Evolutionary conservation across 2,797 vertebrate species (phyloP), one percentile per base, ranked within the genome.

Genomic region (Lagorchestes hirsutus): DNA sequence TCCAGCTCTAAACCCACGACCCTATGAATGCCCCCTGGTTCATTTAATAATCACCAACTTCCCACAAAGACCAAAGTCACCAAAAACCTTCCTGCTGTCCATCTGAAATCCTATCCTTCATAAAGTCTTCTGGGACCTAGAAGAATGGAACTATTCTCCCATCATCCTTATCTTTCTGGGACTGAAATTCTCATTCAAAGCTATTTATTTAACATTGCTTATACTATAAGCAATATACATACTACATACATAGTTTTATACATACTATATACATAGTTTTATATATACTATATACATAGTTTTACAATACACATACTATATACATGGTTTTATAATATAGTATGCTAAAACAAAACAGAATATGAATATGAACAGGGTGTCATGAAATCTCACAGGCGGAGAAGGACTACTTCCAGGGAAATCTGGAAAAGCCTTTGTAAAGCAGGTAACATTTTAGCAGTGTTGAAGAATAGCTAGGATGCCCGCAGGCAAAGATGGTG

Each of bases 21-120:
- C 58, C 58, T 31, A 31, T 82, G 92, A 56, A 52, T 29, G 40
- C 55, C 2, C 82, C 94, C 92, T 62, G 52, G 54, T 74, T 62
- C 56, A 92, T 82, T 34, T 67, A 93, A 31, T 31, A 90, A 93
- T 55, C 54, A 54, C 74, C 22, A 67, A 34, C 95, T 96, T n/a
- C 11, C 55, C 55, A 52, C 0, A 34, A 5, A 31, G 92, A 91
- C 31, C 52, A 67, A 94, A 52, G 57, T 93, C 55, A 59, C 55
- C 59, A 92, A 93, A 34, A 27, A 55, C 3, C 40, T 59, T 55
- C 59, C 52, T 58, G 50, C 50, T 93, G 91, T 91, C 58, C 90
- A 87, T n/a, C 57, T 90, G 59, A 55, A 90, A 59, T 27, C 27
- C 74, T 40, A 55, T 92, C 62, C 92, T 14, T 0, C 16, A n/a